Evolutionary conservation across 2,888 invertebrate species (phyloP), one percentile per base, ranked within the genome.

Genomic region (Epicampocera succincta): DNA sequence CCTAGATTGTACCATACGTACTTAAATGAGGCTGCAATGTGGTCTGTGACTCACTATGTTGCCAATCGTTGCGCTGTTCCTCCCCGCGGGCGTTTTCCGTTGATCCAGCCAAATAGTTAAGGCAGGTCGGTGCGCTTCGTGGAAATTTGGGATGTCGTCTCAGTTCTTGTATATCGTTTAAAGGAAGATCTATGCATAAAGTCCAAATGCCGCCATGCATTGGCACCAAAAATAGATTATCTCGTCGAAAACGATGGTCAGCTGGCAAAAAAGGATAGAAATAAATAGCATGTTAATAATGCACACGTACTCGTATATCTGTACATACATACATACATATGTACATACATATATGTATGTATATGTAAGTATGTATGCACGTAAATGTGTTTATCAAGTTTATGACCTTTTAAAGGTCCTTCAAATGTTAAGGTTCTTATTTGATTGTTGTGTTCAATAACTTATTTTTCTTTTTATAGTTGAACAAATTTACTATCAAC

Each of bases 171-270:
- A 95, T 93, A 91, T 96, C 95, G 87, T 95, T 94, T 85, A 95
- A 95, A 93, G 94, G 94, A 86, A 97, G 93, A 86, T 95, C 95
- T 86, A 95, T 95, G 91, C 95, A 98, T 90, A 96, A 93, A 21
- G 95, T 97, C 97, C 96, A 97, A 87, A 96, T 97, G 42, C 96
- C 97, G n/a, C 96, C 96, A 86, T 95, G 95, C 94, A 96, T 96
- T 12, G 96, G 97, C 33, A 97, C 95, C 76, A 97, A 91, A 91
- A 96, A 96, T 42, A 95, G 94, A 15, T 92, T 87, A 68, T 90
- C 90, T 19, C 89, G 88, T 17, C 90, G 87, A 83, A 88, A 89
- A 3, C 90, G 92, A 90, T 92, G 89, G 90, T 92, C 91, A 90
- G 92, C 87, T 88, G 29, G n/a, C 74, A 69, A 11, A 38, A n/a